Evolutionary conservation across 2,113 vertebrate species (phyloP).

Genomic region (Trematocara stigmaticum): DNA sequence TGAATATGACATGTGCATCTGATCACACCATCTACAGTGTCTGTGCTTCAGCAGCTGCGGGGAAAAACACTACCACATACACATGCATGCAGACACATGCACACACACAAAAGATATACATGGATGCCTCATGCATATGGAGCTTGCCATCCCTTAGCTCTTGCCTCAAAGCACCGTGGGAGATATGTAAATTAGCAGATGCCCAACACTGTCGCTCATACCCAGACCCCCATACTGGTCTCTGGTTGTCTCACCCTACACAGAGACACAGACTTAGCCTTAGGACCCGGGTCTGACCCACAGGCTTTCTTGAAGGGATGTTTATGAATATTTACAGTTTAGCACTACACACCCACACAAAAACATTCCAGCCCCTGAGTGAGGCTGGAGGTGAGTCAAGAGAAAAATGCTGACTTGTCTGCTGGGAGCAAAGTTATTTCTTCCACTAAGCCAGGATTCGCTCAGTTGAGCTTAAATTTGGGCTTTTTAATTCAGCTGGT

Average conservation of each 20-base stretch:
- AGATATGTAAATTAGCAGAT: constrained; percentile 69
- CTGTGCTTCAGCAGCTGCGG: constrained; percentile 41
- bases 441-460: background rate
- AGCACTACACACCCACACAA: constrained; percentile 34
- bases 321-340: constrained; percentile 73
- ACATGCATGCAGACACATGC: background rate
- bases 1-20: constrained; percentile 58
- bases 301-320: constrained; percentile 46
- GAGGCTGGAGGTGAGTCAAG: constrained; percentile 33
- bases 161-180: constrained; percentile 58
- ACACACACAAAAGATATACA: background rate
- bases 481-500: background rate
- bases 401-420: constrained; percentile 43
- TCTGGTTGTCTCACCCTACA: background rate
- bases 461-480: background rate
- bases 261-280: background rate
- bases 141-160: constrained; percentile 47
- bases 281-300: constrained; percentile 33
- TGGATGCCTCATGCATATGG: constrained; percentile 70
- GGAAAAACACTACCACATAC: constrained; percentile 19
- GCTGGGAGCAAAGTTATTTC: constrained; percentile 25
- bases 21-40: constrained; percentile 48
- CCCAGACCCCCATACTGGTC: constrained; percentile 2
- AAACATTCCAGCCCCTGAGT: constrained; percentile 24
- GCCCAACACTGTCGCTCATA: constrained; percentile 34